These are phyloP conservation scores for Myiothlypis chrysogaster DNA, from an alignment of 2,797 vertebrate genomes.

Conservation along the genomic window DNA sequence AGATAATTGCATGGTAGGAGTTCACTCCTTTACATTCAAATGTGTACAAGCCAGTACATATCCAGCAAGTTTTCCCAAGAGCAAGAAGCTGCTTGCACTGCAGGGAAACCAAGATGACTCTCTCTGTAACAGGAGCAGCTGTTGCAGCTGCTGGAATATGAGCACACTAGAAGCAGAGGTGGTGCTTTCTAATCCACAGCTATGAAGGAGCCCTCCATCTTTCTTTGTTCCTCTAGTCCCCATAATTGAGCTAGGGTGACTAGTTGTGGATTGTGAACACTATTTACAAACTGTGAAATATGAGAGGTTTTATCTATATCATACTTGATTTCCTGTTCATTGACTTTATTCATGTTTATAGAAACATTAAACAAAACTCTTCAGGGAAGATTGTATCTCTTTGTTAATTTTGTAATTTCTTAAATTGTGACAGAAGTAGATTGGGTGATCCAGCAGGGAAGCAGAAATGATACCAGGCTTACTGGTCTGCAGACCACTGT, in stretches of 20 bases:
- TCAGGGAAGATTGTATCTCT: not conserved
- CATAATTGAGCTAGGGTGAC: not conserved
- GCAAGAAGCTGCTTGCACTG: not conserved
- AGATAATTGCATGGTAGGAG: not conserved
- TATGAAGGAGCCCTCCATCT: not conserved
- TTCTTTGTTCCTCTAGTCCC: not conserved
- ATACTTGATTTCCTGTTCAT: not conserved
- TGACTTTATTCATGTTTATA: not conserved
- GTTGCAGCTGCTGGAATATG: not conserved
- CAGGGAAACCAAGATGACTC: not conserved
- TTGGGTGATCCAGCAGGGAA: not conserved
- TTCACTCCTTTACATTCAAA: not conserved
- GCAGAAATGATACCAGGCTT: constrained; percentile 6
- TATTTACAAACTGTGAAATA: not conserved
- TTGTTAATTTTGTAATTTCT: not conserved
- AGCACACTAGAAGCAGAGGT: not conserved
- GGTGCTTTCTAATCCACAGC: not conserved
- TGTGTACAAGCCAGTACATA: not conserved
- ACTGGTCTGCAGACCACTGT: not conserved
- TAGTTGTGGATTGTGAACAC: not conserved
- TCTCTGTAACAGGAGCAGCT: not conserved
- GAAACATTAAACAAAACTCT: not conserved
- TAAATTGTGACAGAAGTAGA: not conserved
- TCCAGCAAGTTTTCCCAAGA: not conserved
- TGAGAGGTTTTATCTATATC: not conserved